Conservation (phyloP, 2,888 invertebrate genomes). For the Dione vanillae region DNA sequence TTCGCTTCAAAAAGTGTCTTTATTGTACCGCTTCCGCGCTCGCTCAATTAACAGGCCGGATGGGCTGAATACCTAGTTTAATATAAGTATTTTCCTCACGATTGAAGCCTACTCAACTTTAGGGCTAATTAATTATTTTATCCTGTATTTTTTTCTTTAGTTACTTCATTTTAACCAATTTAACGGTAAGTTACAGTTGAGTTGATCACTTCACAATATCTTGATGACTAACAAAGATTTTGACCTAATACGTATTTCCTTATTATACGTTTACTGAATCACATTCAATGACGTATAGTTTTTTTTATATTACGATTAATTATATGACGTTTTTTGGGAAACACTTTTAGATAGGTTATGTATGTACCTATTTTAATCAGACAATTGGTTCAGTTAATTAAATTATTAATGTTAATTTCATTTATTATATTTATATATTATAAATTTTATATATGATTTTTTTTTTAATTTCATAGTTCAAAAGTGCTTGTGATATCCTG, state of each 20-base stretch:
- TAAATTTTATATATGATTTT: too few relatives aligned
- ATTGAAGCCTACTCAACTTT: too few relatives aligned
- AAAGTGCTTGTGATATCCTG: too few relatives aligned
- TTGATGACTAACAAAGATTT: slow-evolving; percentile 36
- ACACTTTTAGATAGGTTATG: background rate
- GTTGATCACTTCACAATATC: slow-evolving; percentile 24
- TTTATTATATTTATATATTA: too few relatives aligned
- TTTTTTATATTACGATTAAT: background rate
- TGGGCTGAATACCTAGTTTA: too few relatives aligned
- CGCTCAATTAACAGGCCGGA: too few relatives aligned
- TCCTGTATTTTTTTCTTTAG: background rate
- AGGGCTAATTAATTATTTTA: background rate
- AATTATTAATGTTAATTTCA: too few relatives aligned
- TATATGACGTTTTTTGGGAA: background rate
- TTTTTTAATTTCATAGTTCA: too few relatives aligned
- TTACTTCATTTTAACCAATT: slow-evolving; percentile 12
- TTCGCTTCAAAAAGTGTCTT: too few relatives aligned
- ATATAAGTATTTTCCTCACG: too few relatives aligned
- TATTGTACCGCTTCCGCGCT: too few relatives aligned
- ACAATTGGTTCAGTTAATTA: too few relatives aligned
- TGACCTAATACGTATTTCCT: slow-evolving; percentile 33
- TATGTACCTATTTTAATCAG: background rate
- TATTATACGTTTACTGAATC: slow-evolving; percentile 32
- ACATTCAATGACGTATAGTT: background rate
- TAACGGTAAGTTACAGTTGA: background rate